These are phyloP conservation scores for Porites rus DNA, from an alignment of 92 coral and sea anemone genomes.

Conservation along the genomic window DNA sequence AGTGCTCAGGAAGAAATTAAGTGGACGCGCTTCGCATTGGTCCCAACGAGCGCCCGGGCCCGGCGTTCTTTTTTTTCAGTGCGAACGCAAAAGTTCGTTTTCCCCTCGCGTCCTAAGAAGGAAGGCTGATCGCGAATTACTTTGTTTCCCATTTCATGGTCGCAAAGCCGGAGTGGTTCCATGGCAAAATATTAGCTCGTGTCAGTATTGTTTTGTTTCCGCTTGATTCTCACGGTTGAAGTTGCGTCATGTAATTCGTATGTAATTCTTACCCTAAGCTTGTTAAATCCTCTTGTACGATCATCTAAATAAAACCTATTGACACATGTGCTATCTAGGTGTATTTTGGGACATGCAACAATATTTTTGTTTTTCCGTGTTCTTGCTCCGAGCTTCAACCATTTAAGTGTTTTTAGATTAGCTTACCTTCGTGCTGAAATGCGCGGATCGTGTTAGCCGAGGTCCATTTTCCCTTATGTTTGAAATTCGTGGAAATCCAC, in stretches of 20 bases:
- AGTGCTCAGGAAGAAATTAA: constrained; percentile 23
- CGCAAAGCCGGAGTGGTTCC: constrained; percentile 25
- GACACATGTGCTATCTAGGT: background rate
- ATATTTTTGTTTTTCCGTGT: background rate
- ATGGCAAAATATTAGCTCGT: constrained; percentile 20
- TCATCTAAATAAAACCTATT: background rate
- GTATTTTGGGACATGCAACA: background rate
- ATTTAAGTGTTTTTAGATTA: background rate
- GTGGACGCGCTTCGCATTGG: constrained; percentile 34
- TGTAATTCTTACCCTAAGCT: background rate
- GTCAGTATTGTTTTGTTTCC: background rate
- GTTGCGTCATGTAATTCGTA: background rate
- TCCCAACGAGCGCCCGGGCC: background rate
- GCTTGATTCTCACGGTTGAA: constrained; percentile 5
- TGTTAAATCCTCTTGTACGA: background rate
- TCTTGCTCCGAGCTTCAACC: background rate
- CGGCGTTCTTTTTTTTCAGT: no score
- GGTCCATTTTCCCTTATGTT: constrained; percentile 82
- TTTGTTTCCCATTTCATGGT: background rate
- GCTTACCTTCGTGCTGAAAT: constrained; percentile 85
- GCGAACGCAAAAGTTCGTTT: no score
- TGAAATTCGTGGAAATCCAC: constrained; percentile 89
- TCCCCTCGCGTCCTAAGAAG: no score
- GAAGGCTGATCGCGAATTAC: no score
- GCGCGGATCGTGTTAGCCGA: constrained; percentile 92